Conservation (phyloP, 2,113 vertebrate genomes). For the Zapus hudsonius region DNA sequence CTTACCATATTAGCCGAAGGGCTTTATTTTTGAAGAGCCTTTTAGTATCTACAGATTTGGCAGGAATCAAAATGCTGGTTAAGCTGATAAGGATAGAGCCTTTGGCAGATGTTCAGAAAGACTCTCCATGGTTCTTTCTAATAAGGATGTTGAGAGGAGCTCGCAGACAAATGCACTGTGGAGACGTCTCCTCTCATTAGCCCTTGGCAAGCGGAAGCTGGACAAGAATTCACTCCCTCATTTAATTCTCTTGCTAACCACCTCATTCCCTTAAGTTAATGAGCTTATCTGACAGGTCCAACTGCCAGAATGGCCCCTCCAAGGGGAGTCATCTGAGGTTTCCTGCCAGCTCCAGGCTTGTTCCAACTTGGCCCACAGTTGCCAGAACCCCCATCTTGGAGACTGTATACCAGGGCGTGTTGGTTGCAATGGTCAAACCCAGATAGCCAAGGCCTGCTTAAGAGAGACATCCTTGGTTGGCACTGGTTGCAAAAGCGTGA, state of each 20-base stretch:
- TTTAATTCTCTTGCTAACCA: slow-evolving; percentile 67
- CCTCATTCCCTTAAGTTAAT: slow-evolving; percentile 58
- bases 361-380: slow-evolving; percentile 4
- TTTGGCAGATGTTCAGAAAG: slow-evolving; percentile 68
- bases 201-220: slow-evolving; percentile 70
- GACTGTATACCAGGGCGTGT: background rate
- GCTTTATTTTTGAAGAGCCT: slow-evolving; percentile 51
- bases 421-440: slow-evolving; percentile 9
- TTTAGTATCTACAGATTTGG: slow-evolving; percentile 73
- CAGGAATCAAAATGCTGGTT: slow-evolving; percentile 67
- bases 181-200: slow-evolving; percentile 71
- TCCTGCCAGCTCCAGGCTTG: slow-evolving; percentile 7
- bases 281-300: slow-evolving; percentile 49
- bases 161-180: slow-evolving; percentile 48
- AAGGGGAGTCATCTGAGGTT: background rate
- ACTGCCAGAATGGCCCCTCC: slow-evolving; percentile 22
- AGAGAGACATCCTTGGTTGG: background rate
- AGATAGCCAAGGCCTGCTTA: background rate
- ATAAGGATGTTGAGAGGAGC: slow-evolving; percentile 61
- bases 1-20: slow-evolving; percentile 56
- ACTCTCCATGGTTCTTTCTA: slow-evolving; percentile 59
- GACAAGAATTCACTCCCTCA: slow-evolving; percentile 39
- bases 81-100: slow-evolving; percentile 62
- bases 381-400: background rate
- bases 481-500: background rate